Conservation (phyloP, 1,140 invertebrate genomes). For the Calosoma granatense region DNA sequence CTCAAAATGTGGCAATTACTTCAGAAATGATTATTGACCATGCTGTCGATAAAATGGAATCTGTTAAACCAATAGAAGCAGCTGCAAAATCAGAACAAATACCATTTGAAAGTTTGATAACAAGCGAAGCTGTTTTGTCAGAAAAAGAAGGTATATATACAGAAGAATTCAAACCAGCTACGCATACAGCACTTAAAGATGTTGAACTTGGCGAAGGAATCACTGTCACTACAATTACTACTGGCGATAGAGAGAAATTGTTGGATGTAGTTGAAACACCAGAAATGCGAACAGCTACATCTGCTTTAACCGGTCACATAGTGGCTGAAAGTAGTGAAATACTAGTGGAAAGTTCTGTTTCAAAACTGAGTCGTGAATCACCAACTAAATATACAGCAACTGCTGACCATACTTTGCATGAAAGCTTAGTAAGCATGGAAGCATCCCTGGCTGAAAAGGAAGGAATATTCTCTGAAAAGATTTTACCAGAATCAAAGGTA, state of each 20-base stretch:
- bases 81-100: conserved; percentile 35
- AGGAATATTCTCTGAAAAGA: conserved; percentile 20
- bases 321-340: conserved; percentile 35
- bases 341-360: conserved; percentile 25
- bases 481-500: conserved; percentile 21
- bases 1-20: conserved; percentile 41
- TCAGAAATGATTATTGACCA: conserved; percentile 37
- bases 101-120: conserved; percentile 36
- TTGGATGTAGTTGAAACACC: conserved; percentile 27
- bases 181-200: conserved; percentile 34
- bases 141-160: conserved; percentile 43
- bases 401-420: conserved; percentile 28
- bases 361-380: conserved; percentile 22
- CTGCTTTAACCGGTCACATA: conserved; percentile 31
- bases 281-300: conserved; percentile 26
- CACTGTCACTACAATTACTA: conserved; percentile 38
- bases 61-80: conserved; percentile 27
- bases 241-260: conserved; percentile 40
- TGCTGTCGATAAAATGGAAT: conserved; percentile 29
- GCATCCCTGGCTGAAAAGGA: conserved; percentile 29
- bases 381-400: conserved; percentile 25
- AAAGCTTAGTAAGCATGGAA: conserved; percentile 29
- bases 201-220: conserved; percentile 39
- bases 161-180: conserved; percentile 28
- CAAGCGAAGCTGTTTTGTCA: conserved; percentile 25